Evolutionary conservation across 2,888 invertebrate species (phyloP), one percentile per base, ranked within the genome.

Genomic region (Kuschelorhynchus macadamiae): DNA sequence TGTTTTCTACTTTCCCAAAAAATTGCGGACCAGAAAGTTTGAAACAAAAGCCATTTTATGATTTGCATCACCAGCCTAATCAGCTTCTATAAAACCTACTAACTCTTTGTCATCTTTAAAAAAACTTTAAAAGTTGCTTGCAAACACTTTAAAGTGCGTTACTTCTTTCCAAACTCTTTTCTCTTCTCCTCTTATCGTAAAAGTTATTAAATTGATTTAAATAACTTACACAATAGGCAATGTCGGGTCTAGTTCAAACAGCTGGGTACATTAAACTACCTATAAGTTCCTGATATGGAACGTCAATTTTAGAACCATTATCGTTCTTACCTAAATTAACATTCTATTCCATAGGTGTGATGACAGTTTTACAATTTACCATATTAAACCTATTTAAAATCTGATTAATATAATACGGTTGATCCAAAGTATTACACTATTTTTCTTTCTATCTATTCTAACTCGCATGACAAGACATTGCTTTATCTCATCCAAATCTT

Each of bases 171-270:
- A 72, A 41, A n/a, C n/a, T n/a, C n/a, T n/a, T n/a, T n/a, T 25
- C 25, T 25, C 25, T 25, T 7, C 25, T 25, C 25, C 25, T 25
- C 7, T 25, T 25, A 25, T 44, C 50, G 49, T 69, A 66, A 50
- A 42, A 36, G 55, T 59, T 73, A 61, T 66, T 72, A 62, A 71
- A 72, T 42, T 72, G 72, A 39, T 67, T 70, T 30, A 72, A 52
- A 49, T 47, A 64, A 62, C 53, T 67, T 12, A 72, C 69, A 18
- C 44, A n/a, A 65, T 30, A 72, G 4, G 41, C 39, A 39, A 71
- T 69, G 47, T 70, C 62, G 18, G 70, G 70, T 49, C 70, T 67
- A 18, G 60, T 69, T 17, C 64, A 59, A 17, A 61, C 42, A 14
- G 53, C 16, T 14, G 66, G 25, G 44, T 70, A 70, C 67, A 68